These are phyloP conservation scores for Spodoptera littoralis DNA, from an alignment of 2,888 invertebrate species.

Conservation along the genomic window DNA sequence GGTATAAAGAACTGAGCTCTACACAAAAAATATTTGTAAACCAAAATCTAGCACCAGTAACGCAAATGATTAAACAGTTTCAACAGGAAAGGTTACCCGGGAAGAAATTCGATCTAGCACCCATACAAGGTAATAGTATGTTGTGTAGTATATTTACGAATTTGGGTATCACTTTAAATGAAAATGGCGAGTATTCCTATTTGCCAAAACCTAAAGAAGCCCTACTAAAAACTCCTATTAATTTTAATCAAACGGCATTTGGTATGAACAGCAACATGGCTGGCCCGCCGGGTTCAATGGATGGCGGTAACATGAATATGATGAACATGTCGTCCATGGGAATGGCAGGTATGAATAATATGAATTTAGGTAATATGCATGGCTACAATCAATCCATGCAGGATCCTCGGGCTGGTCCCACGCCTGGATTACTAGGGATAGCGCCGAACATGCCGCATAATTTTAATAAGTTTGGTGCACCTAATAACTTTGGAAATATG, in stretches of 20 bases:
- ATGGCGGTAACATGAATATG: slow-evolving; percentile 78
- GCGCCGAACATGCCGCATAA: slow-evolving; percentile 88
- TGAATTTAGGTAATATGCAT: slow-evolving; percentile 81
- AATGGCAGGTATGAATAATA: slow-evolving; percentile 81
- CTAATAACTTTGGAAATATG: slow-evolving; percentile 82
- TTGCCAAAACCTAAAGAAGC: slow-evolving; percentile 84
- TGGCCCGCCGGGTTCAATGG: slow-evolving; percentile 70
- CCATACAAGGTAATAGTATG: slow-evolving; percentile 85
- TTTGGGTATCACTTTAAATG: slow-evolving; percentile 89
- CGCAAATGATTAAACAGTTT: slow-evolving; percentile 89
- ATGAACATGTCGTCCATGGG: slow-evolving; percentile 82
- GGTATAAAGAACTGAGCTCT: slow-evolving; percentile 92
- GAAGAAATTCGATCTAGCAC: slow-evolving; percentile 87
- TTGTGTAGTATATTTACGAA: slow-evolving; percentile 90
- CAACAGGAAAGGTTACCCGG: slow-evolving; percentile 88
- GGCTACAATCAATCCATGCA: slow-evolving; percentile 80
- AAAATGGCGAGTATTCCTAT: slow-evolving; percentile 88
- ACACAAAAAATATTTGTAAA: slow-evolving; percentile 92
- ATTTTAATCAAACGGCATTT: slow-evolving; percentile 79
- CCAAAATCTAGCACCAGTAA: slow-evolving; percentile 90
- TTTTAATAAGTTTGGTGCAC: slow-evolving; percentile 80
- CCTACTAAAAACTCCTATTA: slow-evolving; percentile 81
- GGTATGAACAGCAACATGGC: slow-evolving; percentile 74
- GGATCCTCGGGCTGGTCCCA: slow-evolving; percentile 84
- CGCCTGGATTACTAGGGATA: slow-evolving; percentile 89